Evolutionary conservation across 2,797 vertebrate genomes (phyloP).

Genomic region (Sandelia bainsii): DNA sequence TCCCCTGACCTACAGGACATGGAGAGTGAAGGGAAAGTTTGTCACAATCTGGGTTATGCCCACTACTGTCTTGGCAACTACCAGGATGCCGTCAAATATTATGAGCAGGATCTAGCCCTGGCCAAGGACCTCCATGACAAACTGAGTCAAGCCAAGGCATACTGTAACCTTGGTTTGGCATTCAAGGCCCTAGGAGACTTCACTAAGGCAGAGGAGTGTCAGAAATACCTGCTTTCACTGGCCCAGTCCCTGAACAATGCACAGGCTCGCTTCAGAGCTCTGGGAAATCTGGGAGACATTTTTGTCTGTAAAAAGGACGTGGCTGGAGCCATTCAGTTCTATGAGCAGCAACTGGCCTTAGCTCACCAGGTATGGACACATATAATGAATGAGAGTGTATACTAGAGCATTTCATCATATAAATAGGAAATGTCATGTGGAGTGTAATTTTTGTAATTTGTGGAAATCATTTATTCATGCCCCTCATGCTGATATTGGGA

Average conservation of each 20-base stretch:
- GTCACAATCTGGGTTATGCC: constrained; percentile 97
- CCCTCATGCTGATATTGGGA: constrained; percentile 18
- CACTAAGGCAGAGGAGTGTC: constrained; percentile 96
- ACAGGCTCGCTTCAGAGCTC: constrained; percentile 96
- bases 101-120: constrained; percentile 96
- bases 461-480: constrained; percentile 17
- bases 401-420: constrained; percentile 11
- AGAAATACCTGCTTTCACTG: constrained; percentile 95
- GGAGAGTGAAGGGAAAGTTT: constrained; percentile 98
- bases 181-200: constrained; percentile 96
- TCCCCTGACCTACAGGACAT: constrained; percentile 97
- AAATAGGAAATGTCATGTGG: constrained; percentile 25
- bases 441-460: constrained; percentile 25
- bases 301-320: constrained; percentile 96
- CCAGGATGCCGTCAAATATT: constrained; percentile 95
- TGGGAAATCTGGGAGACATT: constrained; percentile 98
- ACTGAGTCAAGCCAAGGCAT: constrained; percentile 98
- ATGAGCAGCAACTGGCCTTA: constrained; percentile 95
- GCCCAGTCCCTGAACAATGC: constrained; percentile 97
- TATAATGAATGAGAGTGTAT: constrained; percentile 8
- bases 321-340: constrained; percentile 94
- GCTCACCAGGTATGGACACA: constrained; percentile 85
- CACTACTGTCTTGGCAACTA: constrained; percentile 97
- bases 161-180: constrained; percentile 97
- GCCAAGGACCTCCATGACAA: constrained; percentile 99